A percentile compares a stretch with the other conserved stretches of the same genome.
These are phyloP conservation scores for Lucilia cuprina DNA, from an alignment of 1,140 invertebrate genomes.

Conservation along the genomic window DNA sequence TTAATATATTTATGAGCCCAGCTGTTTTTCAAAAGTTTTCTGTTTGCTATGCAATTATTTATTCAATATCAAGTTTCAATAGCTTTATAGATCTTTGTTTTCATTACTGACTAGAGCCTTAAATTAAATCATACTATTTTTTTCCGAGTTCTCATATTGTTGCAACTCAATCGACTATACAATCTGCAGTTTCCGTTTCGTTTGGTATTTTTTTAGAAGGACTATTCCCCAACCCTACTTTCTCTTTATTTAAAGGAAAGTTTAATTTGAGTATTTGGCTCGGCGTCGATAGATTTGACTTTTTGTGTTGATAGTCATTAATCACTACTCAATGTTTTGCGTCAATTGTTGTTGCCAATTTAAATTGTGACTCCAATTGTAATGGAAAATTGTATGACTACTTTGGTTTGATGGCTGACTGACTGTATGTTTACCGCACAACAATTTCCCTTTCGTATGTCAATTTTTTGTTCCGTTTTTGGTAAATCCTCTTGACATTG, in stretches of 20 bases:
- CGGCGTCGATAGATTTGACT: not conserved
- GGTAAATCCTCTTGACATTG: slow-evolving; percentile 18
- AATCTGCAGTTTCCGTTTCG: slow-evolving; percentile 16
- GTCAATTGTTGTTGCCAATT: slow-evolving; percentile 32
- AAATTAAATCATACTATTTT: slow-evolving; percentile 12
- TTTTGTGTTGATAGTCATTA: slow-evolving; percentile 14
- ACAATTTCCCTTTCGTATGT: not conserved
- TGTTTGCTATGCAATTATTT: not conserved
- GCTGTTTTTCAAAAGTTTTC: not conserved
- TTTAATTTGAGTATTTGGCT: not conserved
- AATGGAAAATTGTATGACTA: not conserved
- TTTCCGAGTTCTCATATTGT: not conserved
- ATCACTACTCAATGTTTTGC: slow-evolving; percentile 18
- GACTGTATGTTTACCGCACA: not conserved
- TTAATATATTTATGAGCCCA: not conserved
- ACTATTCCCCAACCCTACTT: too few relatives aligned
- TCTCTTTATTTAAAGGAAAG: not conserved
- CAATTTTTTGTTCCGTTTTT: not conserved
- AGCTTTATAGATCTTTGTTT: not conserved
- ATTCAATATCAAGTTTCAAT: not conserved
- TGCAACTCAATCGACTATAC: slow-evolving; percentile 15
- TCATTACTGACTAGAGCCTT: not conserved
- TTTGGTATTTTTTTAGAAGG: not conserved
- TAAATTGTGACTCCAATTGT: not conserved
- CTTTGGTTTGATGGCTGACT: not conserved